Evolutionary conservation across 2,797 vertebrate genomes (phyloP).

Genomic region (Petrocephalus sullivani): DNA sequence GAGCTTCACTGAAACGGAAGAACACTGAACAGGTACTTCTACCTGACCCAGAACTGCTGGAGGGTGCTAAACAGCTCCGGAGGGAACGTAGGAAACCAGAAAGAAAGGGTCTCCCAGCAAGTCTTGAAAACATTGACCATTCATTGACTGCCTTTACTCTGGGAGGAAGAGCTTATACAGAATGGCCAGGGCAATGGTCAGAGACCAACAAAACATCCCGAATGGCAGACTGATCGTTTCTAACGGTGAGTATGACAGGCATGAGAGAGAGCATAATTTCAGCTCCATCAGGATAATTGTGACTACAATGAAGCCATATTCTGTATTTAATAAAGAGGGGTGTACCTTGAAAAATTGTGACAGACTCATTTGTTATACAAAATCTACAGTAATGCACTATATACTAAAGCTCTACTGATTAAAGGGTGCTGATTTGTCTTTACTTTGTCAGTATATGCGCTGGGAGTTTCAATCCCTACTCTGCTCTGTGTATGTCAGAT

Average conservation of each 20-base stretch:
- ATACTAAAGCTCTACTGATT: background rate
- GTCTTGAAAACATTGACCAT: conserved; percentile 7
- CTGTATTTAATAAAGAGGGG: conserved; percentile 2
- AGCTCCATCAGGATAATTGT: background rate
- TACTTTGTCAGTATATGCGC: background rate
- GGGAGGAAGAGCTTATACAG: background rate
- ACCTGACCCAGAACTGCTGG: background rate
- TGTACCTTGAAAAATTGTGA: background rate
- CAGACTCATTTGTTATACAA: background rate
- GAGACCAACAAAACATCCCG: background rate
- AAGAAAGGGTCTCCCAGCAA: background rate
- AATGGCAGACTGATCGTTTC: background rate
- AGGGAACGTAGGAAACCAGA: background rate
- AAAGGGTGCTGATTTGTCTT: background rate
- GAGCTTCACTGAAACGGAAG: background rate
- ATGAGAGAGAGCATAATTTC: background rate
- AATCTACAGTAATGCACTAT: background rate
- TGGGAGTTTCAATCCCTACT: background rate
- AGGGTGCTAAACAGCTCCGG: background rate
- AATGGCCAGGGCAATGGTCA: background rate
- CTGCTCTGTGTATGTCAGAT: background rate
- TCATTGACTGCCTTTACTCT: conserved; percentile 11
- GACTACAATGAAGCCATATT: background rate
- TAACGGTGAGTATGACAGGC: background rate
- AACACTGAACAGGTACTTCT: background rate